A percentile compares a stretch with the other conserved stretches of the same genome.
Evolutionary conservation across 2,888 invertebrate species (phyloP).

Genomic region (Lysandra bellargus): DNA sequence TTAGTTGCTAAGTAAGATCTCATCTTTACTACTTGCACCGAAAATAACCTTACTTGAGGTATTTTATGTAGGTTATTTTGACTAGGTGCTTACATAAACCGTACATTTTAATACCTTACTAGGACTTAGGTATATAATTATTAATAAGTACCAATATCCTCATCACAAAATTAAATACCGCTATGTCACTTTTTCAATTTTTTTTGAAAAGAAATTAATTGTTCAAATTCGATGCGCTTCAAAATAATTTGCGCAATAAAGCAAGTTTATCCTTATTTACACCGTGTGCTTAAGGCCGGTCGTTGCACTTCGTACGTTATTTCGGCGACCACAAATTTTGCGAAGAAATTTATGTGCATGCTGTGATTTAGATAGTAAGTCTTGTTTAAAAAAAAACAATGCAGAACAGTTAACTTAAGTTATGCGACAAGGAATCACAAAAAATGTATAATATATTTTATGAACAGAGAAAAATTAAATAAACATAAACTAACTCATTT

Average conservation of each 20-base stretch:
- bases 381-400: conserved; percentile 10
- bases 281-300: conserved; percentile 15
- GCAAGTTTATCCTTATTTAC: conserved; percentile 28
- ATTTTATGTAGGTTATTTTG: not conserved
- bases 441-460: not conserved
- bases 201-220: not conserved
- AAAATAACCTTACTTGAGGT: not conserved
- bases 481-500: no score
- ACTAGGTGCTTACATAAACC: not conserved
- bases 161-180: not conserved
- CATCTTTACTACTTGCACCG: not conserved
- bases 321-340: conserved; percentile 27
- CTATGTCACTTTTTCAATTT: not conserved
- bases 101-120: not conserved
- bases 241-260: conserved; percentile 23
- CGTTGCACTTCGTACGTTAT: conserved; percentile 23
- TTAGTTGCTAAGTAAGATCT: conserved; percentile 7
- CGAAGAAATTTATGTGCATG: not conserved
- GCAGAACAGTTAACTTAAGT: not conserved
- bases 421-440: not conserved
- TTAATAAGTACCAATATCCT: not conserved
- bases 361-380: conserved; percentile 17
- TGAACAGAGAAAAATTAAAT: no score
- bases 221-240: conserved; percentile 15
- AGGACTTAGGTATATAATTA: not conserved